phyloP scores from a whole-genome alignment of 1,140 invertebrate genomes.

The Drosophila elegans region DNA sequence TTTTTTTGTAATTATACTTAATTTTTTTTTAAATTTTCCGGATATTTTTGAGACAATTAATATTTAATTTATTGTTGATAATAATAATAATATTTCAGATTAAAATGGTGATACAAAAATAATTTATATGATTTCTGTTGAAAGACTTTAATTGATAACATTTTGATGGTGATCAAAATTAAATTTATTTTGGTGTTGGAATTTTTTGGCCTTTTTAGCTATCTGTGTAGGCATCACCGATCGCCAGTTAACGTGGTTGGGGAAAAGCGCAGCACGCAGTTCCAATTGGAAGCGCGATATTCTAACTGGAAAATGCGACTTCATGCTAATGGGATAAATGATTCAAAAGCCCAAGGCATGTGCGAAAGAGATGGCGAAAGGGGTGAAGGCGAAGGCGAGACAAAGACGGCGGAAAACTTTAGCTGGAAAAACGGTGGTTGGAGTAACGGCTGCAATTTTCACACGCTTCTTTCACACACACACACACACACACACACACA shows the following conservation, averaged over 20 bases:
- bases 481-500: slow-evolving; percentile 32
- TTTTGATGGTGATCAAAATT: background rate
- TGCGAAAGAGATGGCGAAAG: slow-evolving; percentile 5
- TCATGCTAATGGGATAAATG: slow-evolving; percentile 70
- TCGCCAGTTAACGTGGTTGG: slow-evolving; percentile 20
- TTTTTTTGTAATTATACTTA: too few relatives aligned
- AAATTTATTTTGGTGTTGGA: background rate
- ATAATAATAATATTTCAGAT: too few relatives aligned
- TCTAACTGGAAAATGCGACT: slow-evolving; percentile 70
- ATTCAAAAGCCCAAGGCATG: background rate
- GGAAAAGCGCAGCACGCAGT: slow-evolving; percentile 22
- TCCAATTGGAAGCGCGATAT: slow-evolving; percentile 24
- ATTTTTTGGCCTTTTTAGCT: background rate
- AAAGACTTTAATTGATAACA: too few relatives aligned
- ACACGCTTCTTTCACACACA: slow-evolving; percentile 59
- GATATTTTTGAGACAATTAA: too few relatives aligned
- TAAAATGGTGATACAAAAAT: too few relatives aligned
- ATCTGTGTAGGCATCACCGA: background rate
- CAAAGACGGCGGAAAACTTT: slow-evolving; percentile 66
- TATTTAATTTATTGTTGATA: too few relatives aligned
- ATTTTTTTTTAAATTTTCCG: too few relatives aligned
- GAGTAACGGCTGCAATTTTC: slow-evolving; percentile 69
- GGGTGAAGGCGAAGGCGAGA: slow-evolving; percentile 52
- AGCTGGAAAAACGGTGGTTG: slow-evolving; percentile 72
- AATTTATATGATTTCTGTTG: too few relatives aligned